Evolutionary conservation across 2,797 vertebrate species (phyloP).

Genomic region (Phoxinus dragarum): DNA sequence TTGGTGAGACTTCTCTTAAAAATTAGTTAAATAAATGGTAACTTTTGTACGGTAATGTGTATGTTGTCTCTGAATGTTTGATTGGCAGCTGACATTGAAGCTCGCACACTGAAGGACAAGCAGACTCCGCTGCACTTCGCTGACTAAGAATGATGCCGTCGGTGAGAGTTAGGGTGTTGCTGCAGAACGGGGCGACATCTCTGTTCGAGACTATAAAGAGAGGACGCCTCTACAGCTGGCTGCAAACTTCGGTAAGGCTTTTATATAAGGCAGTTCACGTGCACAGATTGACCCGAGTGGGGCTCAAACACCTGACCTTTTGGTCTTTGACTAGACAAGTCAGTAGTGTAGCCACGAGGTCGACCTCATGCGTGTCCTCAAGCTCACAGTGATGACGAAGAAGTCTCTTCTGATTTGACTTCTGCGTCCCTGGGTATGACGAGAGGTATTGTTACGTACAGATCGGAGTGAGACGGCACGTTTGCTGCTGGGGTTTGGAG

Average conservation of each 20-base stretch:
- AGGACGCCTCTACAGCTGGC: constrained; percentile 76
- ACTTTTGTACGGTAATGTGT: not conserved
- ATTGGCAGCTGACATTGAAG: constrained; percentile 65
- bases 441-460: constrained; percentile 54
- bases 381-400: not conserved
- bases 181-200: constrained; percentile 66
- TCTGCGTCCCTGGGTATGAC: not conserved
- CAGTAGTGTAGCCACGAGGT: not conserved
- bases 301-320: not conserved
- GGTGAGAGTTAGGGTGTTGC: constrained; percentile 64
- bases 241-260: constrained; percentile 69
- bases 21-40: too few species aligned
- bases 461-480: constrained; percentile 71
- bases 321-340: not conserved
- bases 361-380: not conserved
- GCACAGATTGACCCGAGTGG: not conserved
- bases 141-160: constrained; percentile 72
- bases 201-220: constrained; percentile 69
- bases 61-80: not conserved
- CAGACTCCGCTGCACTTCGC: constrained; percentile 77
- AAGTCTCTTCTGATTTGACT: not conserved
- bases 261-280: not conserved
- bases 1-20: too few species aligned
- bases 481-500: constrained; percentile 70
- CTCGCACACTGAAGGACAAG: constrained; percentile 63